These are phyloP conservation scores for Lepus timidus DNA, from an alignment of 2,113 vertebrate genomes.

Conservation along the genomic window DNA sequence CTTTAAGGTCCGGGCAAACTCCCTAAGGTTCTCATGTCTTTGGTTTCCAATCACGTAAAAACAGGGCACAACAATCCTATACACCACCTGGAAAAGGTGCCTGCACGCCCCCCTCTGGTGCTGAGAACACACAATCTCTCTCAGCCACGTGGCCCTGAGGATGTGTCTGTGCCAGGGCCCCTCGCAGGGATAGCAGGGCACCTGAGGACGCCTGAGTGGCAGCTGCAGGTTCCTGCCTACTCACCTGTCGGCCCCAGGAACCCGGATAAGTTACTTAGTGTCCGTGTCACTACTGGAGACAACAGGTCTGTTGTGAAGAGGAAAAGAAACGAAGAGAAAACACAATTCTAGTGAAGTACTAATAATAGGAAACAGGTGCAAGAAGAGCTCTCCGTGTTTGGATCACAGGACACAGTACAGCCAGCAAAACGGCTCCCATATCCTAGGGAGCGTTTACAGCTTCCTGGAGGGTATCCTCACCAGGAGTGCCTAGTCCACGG, in stretches of 20 bases:
- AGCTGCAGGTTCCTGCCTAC: background rate
- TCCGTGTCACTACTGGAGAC: background rate
- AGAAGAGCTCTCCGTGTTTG: background rate
- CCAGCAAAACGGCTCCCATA: no score
- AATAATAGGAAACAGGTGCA: no score
- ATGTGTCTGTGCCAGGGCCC: no score
- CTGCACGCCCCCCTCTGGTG: accelerated
- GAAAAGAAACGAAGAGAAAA: background rate
- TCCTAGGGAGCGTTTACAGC: accelerated
- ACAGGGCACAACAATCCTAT: background rate
- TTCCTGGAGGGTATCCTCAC: no score
- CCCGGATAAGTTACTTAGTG: background rate
- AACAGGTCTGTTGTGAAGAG: background rate
- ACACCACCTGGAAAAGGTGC: no score
- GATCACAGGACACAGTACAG: no score
- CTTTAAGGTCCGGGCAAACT: background rate
- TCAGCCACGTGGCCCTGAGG: background rate
- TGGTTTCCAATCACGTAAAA: background rate
- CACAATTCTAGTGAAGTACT: background rate
- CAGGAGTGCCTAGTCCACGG: no score
- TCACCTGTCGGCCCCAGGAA: background rate
- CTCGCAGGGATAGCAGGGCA: background rate
- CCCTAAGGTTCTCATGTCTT: no score
- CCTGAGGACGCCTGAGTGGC: no score
- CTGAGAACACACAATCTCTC: background rate